Evolutionary conservation across 2,888 invertebrate genomes (phyloP).

Genomic region (Listrodromus nycthemerus): DNA sequence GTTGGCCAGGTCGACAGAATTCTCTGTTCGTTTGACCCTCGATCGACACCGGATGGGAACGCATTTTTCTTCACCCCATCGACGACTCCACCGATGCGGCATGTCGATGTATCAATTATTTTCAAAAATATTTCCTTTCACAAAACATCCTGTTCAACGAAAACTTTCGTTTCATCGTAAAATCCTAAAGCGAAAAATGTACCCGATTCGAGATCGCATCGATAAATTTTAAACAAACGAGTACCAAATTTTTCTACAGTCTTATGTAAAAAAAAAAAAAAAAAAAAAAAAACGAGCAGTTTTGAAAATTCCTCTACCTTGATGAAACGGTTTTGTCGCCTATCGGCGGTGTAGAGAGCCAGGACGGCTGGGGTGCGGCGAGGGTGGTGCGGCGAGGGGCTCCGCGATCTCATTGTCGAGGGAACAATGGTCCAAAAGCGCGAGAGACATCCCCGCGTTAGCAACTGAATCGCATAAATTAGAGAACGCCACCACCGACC

Average conservation of each 20-base stretch:
- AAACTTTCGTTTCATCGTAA: too few relatives aligned
- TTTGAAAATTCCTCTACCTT: slow-evolving; percentile 25
- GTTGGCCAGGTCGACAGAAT: background rate
- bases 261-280: too few relatives aligned
- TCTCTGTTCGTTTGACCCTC: too few relatives aligned
- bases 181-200: too few relatives aligned
- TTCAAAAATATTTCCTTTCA: too few relatives aligned
- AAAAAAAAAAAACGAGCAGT: too few relatives aligned
- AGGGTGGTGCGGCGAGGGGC: slow-evolving; percentile 32
- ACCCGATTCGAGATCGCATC: background rate
- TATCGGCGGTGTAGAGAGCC: slow-evolving; percentile 11
- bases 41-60: too few relatives aligned
- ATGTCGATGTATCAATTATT: too few relatives aligned
- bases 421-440: slow-evolving; percentile 76
- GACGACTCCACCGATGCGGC: too few relatives aligned
- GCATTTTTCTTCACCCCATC: too few relatives aligned
- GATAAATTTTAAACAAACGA: background rate
- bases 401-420: slow-evolving; percentile 73
- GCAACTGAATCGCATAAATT: slow-evolving; percentile 79
- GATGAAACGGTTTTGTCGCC: slow-evolving; percentile 38
- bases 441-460: slow-evolving; percentile 71
- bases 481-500: slow-evolving; percentile 67
- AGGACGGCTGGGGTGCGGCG: slow-evolving; percentile 20
- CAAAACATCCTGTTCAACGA: too few relatives aligned
- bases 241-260: background rate